Evolutionary conservation across 1,140 invertebrate species (phyloP), one percentile per base, ranked within the genome.

Genomic region (Drosophila insularis): DNA sequence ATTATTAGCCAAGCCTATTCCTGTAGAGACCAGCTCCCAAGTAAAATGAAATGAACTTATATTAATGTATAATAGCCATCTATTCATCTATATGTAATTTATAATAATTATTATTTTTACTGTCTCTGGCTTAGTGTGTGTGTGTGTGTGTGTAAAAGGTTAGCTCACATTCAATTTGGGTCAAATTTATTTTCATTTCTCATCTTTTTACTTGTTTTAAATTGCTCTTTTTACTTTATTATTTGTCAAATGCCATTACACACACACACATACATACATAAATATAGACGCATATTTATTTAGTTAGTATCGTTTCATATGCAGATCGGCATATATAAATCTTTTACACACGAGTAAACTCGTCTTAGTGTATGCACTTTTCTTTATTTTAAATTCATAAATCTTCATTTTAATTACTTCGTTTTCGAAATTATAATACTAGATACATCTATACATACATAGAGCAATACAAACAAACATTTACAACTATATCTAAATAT

Each of bases 21-120:
- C 37, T 69, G 32, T 17, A 62, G 72, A 75, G 61, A 58, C 68
- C 65, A 73, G 64, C 63, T 82, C 65, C 54, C 73, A 61, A 58
- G 37, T 61, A 58, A 32, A 68, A 70, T 21, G 37, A 71, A 31
- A 40, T 62, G 60, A 8, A 32, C 54, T 35, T 31, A 35, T 46
- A 23, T 59, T 39, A 27, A 27, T 27, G 46, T 70, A 66, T 63
- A 60, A 72, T 77, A 68, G 56, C 58, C 64, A 71, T 55, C 39
- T 46, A 68, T 60, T 43, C 31, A 46, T 17, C 13, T 39, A 56
- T 50, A 66, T 19, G 46, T 53, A 27, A 40, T 56, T 56, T 63
- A 23, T 64, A 31, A 40, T 27, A 27, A 71, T 19, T 27, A 17
- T 40, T 46, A 61, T 43, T 4, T 8, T 6, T 59, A 19, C 0